These are phyloP conservation scores for Eufriesea mexicana DNA, from an alignment of 1,140 invertebrate species.

Conservation along the genomic window DNA sequence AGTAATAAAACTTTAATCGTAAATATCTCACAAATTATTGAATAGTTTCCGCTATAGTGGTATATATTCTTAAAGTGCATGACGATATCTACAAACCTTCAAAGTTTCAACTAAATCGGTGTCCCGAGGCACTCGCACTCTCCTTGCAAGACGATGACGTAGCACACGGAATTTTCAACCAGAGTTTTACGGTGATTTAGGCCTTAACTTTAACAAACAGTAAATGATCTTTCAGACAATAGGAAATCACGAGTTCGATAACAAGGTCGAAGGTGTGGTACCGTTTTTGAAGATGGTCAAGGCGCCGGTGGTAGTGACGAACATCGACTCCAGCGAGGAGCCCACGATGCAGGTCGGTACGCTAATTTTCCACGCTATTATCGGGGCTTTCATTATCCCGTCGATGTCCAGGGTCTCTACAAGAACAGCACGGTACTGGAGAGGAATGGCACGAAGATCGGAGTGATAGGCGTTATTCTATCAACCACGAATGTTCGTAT, in stretches of 20 bases:
- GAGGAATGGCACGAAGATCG: slow-evolving; percentile 86
- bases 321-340: slow-evolving; percentile 89
- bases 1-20: too few species aligned
- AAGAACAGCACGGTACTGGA: slow-evolving; percentile 85
- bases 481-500: slow-evolving; percentile 86
- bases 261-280: slow-evolving; percentile 88
- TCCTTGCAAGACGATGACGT: too few species aligned
- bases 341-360: slow-evolving; percentile 83
- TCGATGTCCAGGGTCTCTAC: slow-evolving; percentile 79
- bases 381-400: background rate
- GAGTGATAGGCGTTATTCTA: slow-evolving; percentile 91
- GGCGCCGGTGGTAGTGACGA: slow-evolving; percentile 88
- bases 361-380: background rate
- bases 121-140: too few species aligned
- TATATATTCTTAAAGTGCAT: too few species aligned
- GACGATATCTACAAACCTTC: too few species aligned
- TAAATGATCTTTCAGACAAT: slow-evolving; percentile 83
- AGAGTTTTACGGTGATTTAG: too few species aligned
- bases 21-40: too few species aligned
- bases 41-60: too few species aligned
- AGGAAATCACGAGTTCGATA: slow-evolving; percentile 96
- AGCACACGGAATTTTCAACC: too few species aligned
- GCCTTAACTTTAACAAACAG: too few species aligned
- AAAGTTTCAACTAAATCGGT: too few species aligned
- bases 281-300: slow-evolving; percentile 87